phyloP scores from a whole-genome alignment of 1,140 invertebrate species.

The Cotesia vestalis region DNA sequence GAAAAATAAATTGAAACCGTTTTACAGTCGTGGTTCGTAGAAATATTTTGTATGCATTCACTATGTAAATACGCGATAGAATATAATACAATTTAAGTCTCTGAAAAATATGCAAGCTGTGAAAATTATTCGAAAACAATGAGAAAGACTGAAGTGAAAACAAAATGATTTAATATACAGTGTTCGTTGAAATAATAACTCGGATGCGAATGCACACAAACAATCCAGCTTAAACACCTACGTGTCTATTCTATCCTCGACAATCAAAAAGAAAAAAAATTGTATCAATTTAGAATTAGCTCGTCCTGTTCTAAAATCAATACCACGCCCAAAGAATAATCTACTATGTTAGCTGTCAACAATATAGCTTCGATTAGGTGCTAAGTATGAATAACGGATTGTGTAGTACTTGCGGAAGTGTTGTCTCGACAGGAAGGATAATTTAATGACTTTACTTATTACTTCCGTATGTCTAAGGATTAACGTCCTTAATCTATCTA shows the following conservation, averaged over 20 bases:
- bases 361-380: slow-evolving; percentile 9
- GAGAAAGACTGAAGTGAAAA: slow-evolving; percentile 15
- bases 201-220: not conserved
- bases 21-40: no score
- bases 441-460: slow-evolving; percentile 11
- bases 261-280: slow-evolving; percentile 16
- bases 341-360: slow-evolving; percentile 2
- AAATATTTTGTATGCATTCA: no score
- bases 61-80: not conserved
- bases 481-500: not conserved
- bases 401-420: slow-evolving; percentile 16
- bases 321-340: slow-evolving; percentile 45
- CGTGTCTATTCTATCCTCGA: slow-evolving; percentile 22
- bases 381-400: slow-evolving; percentile 37
- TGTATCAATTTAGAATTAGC: slow-evolving; percentile 51
- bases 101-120: not conserved
- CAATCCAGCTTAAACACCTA: slow-evolving; percentile 35
- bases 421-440: slow-evolving; percentile 18
- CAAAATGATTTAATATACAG: slow-evolving; percentile 34
- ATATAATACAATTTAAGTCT: not conserved
- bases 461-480: slow-evolving; percentile 19
- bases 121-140: slow-evolving; percentile 7
- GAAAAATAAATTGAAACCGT: not conserved
- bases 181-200: slow-evolving; percentile 21
- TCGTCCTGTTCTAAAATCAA: slow-evolving; percentile 43